Percentiles rank a stretch among this genome's conserved stretches.
These are phyloP conservation scores for Cyprinus carpio DNA, from an alignment of 2,113 vertebrate species.

Conservation along the genomic window DNA sequence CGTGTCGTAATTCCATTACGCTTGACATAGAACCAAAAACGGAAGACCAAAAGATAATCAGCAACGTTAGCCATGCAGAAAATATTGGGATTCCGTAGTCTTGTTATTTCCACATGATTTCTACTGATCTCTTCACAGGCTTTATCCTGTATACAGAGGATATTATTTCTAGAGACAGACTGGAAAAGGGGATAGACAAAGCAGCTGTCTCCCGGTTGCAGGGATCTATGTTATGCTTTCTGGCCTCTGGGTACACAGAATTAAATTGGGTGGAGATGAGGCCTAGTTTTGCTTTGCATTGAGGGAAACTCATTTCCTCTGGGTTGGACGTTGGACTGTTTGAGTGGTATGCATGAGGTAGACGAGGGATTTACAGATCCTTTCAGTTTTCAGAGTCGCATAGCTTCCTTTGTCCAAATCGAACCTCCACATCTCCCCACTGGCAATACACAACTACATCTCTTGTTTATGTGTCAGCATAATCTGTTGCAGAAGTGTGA, in stretches of 20 bases:
- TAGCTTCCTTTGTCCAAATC: background rate
- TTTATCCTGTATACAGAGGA: too few relatives aligned
- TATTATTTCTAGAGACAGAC: background rate
- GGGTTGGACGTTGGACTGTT: background rate
- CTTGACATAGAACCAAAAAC: too few relatives aligned
- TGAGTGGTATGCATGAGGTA: constrained; percentile 13
- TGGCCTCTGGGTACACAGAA: constrained; percentile 19
- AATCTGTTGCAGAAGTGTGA: constrained; percentile 34
- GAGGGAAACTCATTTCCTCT: constrained; percentile 27
- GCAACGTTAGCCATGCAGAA: too few relatives aligned
- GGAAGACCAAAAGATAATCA: too few relatives aligned
- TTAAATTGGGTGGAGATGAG: constrained; percentile 31
- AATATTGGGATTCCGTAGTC: too few relatives aligned
- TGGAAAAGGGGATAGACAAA: constrained; percentile 15
- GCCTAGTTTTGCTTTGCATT: constrained; percentile 24
- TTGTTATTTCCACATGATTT: too few relatives aligned
- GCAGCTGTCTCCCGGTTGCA: background rate
- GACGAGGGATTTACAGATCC: constrained; percentile 23
- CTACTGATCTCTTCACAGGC: too few relatives aligned
- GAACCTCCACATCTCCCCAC: background rate
- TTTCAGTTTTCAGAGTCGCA: background rate
- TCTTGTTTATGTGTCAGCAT: constrained; percentile 32
- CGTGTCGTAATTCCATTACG: too few relatives aligned
- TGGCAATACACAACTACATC: background rate
- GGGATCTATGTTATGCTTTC: constrained; percentile 26